These are phyloP conservation scores for Drosophila atripex DNA, from an alignment of 2,888 invertebrate species.

Conservation along the genomic window DNA sequence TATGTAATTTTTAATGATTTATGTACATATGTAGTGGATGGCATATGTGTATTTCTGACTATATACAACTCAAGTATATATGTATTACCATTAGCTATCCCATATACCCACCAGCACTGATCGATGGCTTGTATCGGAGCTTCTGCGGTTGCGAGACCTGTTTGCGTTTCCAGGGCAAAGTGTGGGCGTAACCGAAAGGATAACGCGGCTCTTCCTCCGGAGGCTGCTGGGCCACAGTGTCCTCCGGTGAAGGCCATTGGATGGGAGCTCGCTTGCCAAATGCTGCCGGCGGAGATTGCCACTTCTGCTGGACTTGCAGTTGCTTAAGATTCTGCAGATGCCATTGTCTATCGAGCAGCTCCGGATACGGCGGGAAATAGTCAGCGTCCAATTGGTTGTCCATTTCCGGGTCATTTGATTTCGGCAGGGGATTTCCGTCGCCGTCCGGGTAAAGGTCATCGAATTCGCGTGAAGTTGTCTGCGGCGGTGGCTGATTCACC, in stretches of 20 bases:
- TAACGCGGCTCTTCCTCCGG: slow-evolving; percentile 22
- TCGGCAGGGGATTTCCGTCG: slow-evolving; percentile 67
- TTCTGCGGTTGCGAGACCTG: slow-evolving; percentile 25
- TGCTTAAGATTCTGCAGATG: slow-evolving; percentile 42
- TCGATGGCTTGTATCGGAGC: slow-evolving; percentile 76
- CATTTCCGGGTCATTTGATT: slow-evolving; percentile 56
- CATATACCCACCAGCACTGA: slow-evolving; percentile 82
- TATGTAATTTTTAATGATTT: no score
- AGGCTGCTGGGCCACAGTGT: slow-evolving; percentile 1
- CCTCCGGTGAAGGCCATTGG: slow-evolving; percentile 28
- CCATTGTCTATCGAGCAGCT: slow-evolving; percentile 28
- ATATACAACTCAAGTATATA: no score
- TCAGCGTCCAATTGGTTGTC: slow-evolving; percentile 36
- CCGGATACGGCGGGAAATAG: slow-evolving; percentile 56
- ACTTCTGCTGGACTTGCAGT: slow-evolving; percentile 52
- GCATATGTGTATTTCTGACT: no score
- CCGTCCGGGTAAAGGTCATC: slow-evolving; percentile 33
- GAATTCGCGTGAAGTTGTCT: slow-evolving; percentile 18
- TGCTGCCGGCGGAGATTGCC: slow-evolving; percentile 66
- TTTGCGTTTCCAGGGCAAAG: slow-evolving; percentile 60
- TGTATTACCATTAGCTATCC: background rate
- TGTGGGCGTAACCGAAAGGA: slow-evolving; percentile 30
- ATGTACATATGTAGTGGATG: no score
- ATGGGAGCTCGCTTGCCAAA: slow-evolving; percentile 35
- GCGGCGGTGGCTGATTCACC: slow-evolving; percentile 25